phyloP scores from a whole-genome alignment of 2,888 invertebrate species.

The Drosophila falleni region DNA sequence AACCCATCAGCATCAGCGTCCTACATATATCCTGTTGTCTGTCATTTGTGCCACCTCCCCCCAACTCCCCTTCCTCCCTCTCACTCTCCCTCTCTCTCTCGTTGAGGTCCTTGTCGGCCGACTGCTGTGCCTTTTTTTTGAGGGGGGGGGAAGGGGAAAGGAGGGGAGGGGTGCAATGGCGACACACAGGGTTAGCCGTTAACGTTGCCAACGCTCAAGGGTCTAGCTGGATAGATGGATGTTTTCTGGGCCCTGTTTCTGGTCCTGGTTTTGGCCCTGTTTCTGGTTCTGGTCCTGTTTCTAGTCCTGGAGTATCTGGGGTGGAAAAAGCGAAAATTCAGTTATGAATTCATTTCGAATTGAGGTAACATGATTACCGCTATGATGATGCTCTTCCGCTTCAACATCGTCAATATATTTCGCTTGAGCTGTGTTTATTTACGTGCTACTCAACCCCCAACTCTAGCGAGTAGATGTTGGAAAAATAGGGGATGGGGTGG shows the following conservation, averaged over 20 bases:
- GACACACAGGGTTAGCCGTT: slow-evolving; percentile 57
- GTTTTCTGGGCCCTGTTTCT: background rate
- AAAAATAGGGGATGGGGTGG: background rate
- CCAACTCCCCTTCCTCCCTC: no score
- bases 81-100: background rate
- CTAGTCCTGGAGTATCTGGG: slow-evolving; percentile 32
- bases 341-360: slow-evolving; percentile 85
- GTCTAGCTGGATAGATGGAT: slow-evolving; percentile 22
- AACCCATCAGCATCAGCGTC: slow-evolving; percentile 53
- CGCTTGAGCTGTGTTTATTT: slow-evolving; percentile 78
- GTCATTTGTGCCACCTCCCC: slow-evolving; percentile 34
- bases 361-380: slow-evolving; percentile 85
- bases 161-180: slow-evolving; percentile 20
- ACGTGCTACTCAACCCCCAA: slow-evolving; percentile 49
- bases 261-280: background rate
- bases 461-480: background rate
- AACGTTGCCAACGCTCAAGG: slow-evolving; percentile 53
- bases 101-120: background rate
- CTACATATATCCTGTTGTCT: slow-evolving; percentile 53
- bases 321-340: slow-evolving; percentile 82
- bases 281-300: background rate
- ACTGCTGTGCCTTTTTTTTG: slow-evolving; percentile 9
- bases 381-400: slow-evolving; percentile 82
- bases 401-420: slow-evolving; percentile 77
- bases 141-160: background rate